Percentiles rank a stretch among this genome's conserved stretches.
Conservation (phyloP, 2,797 vertebrate genomes). For the Arctocebus calabarensis region DNA sequence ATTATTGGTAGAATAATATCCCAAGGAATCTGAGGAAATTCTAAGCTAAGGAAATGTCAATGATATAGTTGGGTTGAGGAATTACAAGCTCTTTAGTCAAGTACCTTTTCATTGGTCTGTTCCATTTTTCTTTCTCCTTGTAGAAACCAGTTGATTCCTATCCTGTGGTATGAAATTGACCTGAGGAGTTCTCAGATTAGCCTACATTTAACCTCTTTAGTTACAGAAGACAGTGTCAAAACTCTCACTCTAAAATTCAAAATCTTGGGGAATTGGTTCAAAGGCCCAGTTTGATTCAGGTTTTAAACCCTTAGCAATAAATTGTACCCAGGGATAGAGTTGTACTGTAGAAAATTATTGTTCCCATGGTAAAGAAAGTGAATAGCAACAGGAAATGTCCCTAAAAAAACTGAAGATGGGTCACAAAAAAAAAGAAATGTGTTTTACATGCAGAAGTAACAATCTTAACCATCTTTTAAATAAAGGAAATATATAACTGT, state of each 20-base stretch:
- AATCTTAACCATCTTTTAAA: neutral
- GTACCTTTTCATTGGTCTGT: neutral
- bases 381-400: neutral
- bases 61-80: neutral
- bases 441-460: neutral
- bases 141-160: neutral
- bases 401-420: neutral
- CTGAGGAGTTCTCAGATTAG: neutral
- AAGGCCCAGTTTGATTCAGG: neutral
- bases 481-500: neutral
- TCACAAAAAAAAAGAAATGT: neutral
- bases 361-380: neutral
- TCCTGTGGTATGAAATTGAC: neutral
- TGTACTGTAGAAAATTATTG: neutral
- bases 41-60: neutral
- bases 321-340: neutral
- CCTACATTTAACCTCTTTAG: neutral
- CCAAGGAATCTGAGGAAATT: neutral
- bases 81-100: neutral
- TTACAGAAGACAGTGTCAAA: neutral
- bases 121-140: neutral
- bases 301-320: neutral
- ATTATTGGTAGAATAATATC: neutral
- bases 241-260: neutral
- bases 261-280: neutral